Evolutionary conservation across 2,888 invertebrate species (phyloP).

Genomic region (Malthinus flaveolus): DNA sequence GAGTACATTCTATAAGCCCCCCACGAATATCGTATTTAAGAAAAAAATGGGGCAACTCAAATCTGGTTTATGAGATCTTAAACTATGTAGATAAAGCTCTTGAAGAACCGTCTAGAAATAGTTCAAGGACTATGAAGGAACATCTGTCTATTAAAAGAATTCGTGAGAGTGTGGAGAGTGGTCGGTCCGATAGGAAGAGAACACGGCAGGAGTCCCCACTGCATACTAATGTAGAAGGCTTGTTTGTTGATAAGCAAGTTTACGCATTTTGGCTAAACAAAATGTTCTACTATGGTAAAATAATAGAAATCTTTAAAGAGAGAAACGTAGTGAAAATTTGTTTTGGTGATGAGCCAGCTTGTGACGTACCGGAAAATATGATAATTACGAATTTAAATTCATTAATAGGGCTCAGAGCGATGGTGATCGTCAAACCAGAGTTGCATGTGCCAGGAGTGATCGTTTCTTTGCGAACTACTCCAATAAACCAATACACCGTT

Average conservation of each 20-base stretch:
- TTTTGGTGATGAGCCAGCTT: conserved; percentile 62
- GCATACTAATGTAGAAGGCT: neutral
- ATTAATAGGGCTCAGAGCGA: conserved; percentile 59
- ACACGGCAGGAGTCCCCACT: neutral
- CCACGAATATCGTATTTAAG: conserved; percentile 20
- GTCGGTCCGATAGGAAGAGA: neutral
- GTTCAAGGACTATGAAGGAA: neutral
- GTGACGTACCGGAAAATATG: conserved; percentile 63
- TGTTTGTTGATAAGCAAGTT: conserved; percentile 45
- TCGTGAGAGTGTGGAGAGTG: neutral
- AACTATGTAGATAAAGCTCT: conserved; percentile 22
- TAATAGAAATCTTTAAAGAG: conserved; percentile 60
- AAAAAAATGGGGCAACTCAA: conserved; percentile 28
- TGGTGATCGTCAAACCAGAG: conserved; percentile 57
- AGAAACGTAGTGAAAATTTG: conserved; percentile 67
- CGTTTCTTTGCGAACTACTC: conserved; percentile 49
- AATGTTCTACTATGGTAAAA: conserved; percentile 67
- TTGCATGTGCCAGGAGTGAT: conserved; percentile 60
- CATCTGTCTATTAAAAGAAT: neutral
- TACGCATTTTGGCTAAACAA: conserved; percentile 72
- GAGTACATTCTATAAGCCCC: conserved; percentile 12
- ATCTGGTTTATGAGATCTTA: conserved; percentile 23
- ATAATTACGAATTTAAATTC: conserved; percentile 59
- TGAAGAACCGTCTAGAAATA: neutral
- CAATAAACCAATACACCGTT: conserved; percentile 52